These are phyloP conservation scores for Sturnus vulgaris DNA, from an alignment of 2,113 vertebrate genomes.

Conservation along the genomic window DNA sequence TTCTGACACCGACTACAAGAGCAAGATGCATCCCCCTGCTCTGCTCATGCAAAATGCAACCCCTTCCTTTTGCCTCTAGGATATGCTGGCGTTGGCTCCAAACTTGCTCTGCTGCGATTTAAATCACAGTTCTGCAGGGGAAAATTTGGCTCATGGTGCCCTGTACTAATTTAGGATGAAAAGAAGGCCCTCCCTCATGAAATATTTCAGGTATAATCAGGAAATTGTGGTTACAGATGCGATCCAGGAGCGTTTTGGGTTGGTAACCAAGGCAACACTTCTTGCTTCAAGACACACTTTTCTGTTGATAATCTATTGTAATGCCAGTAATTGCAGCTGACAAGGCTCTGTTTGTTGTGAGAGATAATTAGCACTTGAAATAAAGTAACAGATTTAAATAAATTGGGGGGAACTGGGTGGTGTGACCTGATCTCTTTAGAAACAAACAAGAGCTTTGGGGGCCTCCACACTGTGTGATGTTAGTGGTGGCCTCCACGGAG, in stretches of 20 bases:
- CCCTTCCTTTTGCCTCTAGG: not conserved
- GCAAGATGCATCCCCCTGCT: not conserved
- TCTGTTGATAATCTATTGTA: slow-evolving; percentile 76
- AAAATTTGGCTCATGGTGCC: not conserved
- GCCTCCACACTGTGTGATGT: not conserved
- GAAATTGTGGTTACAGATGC: slow-evolving; percentile 55
- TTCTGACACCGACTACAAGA: not conserved
- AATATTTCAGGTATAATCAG: slow-evolving; percentile 52
- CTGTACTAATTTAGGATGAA: not conserved
- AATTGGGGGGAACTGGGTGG: slow-evolving; percentile 56
- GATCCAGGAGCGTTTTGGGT: slow-evolving; percentile 52
- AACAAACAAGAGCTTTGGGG: slow-evolving; percentile 56
- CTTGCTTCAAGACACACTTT: slow-evolving; percentile 58
- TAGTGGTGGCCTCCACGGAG: not conserved
- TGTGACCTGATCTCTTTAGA: slow-evolving; percentile 56
- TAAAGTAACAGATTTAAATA: slow-evolving; percentile 76
- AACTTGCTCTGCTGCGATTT: not conserved
- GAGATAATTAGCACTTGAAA: slow-evolving; percentile 80
- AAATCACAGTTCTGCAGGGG: not conserved
- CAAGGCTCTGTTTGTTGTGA: slow-evolving; percentile 77
- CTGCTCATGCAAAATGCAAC: not conserved
- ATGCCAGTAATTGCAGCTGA: slow-evolving; percentile 75
- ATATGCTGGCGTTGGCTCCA: not conserved
- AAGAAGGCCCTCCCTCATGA: not conserved
- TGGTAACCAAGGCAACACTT: slow-evolving; percentile 78